phyloP scores from a whole-genome alignment of 2,888 invertebrate species.

The Unio delphinus region DNA sequence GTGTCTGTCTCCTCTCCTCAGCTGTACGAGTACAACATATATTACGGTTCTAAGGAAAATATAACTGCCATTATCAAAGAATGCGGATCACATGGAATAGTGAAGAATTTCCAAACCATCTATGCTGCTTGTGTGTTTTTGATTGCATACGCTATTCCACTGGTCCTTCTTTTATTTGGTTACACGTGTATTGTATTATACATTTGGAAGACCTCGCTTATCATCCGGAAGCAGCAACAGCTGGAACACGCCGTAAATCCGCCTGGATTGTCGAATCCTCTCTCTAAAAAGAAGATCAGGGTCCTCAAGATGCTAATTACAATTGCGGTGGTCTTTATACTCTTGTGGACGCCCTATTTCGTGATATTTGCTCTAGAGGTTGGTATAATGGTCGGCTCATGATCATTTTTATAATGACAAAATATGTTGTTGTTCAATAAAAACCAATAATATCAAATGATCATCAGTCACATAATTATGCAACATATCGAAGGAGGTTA shows the following conservation, averaged over 20 bases:
- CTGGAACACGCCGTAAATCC: not conserved
- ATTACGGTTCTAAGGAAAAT: constrained; percentile 7
- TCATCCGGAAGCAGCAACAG: constrained; percentile 1
- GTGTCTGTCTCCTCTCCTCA: constrained; percentile 30
- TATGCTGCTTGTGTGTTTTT: constrained; percentile 26
- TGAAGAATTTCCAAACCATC: constrained; percentile 30
- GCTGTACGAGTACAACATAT: constrained; percentile 37
- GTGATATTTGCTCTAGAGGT: constrained; percentile 27
- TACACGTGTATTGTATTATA: constrained; percentile 15
- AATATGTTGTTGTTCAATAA: too few relatives aligned
- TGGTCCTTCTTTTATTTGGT: constrained; percentile 18
- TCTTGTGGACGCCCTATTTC: constrained; percentile 33
- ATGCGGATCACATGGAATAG: constrained; percentile 38
- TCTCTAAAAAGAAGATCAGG: constrained; percentile 12
- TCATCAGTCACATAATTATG: too few relatives aligned
- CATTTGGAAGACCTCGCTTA: constrained; percentile 16
- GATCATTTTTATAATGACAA: too few relatives aligned
- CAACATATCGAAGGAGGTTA: too few relatives aligned
- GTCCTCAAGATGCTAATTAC: constrained; percentile 21
- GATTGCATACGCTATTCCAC: constrained; percentile 22
- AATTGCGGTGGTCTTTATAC: constrained; percentile 17
- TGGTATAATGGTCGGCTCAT: not conserved
- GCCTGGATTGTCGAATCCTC: not conserved
- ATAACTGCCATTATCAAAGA: constrained; percentile 10
- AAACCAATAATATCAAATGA: too few relatives aligned